Percentiles rank a stretch among this genome's conserved stretches.
These are phyloP conservation scores for Nipponacmea schrenckii DNA, from an alignment of 2,888 invertebrate genomes.

Conservation along the genomic window DNA sequence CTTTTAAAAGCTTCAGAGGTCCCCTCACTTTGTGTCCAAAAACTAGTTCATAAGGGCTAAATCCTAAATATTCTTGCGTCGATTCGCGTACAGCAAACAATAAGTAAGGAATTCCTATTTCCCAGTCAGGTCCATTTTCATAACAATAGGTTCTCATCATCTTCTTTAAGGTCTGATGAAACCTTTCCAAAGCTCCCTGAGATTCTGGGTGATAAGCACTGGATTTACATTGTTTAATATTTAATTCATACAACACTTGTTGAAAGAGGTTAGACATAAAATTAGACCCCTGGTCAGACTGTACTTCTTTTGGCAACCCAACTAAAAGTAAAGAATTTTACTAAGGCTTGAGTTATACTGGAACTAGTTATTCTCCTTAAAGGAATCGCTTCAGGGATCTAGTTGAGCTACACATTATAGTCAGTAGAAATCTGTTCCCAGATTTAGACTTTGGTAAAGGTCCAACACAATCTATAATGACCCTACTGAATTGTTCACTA, in stretches of 20 bases:
- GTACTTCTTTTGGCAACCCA: slow-evolving; percentile 33
- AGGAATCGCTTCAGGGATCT: slow-evolving; percentile 38
- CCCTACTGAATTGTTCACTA: slow-evolving; percentile 26
- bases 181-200: slow-evolving; percentile 28
- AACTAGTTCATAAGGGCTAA: slow-evolving; percentile 37
- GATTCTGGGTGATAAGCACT: slow-evolving; percentile 30
- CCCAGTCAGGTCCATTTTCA: slow-evolving; percentile 30
- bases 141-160: slow-evolving; percentile 31
- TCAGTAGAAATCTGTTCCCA: slow-evolving; percentile 30
- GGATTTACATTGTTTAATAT: slow-evolving; percentile 12
- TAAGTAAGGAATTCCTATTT: too few species aligned
- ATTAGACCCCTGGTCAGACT: slow-evolving; percentile 36
- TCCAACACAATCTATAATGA: slow-evolving; percentile 32
- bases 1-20: too few species aligned
- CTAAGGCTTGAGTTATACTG: too few species aligned
- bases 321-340: slow-evolving; percentile 33
- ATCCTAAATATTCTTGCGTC: slow-evolving; percentile 35
- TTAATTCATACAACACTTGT: slow-evolving; percentile 28
- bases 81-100: slow-evolving; percentile 34
- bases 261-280: slow-evolving; percentile 34
- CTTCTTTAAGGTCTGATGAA: slow-evolving; percentile 34
- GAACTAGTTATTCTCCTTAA: slow-evolving; percentile 33
- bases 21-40: slow-evolving; percentile 34
- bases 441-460: slow-evolving; percentile 26
- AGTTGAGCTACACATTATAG: slow-evolving; percentile 29